Conservation (phyloP, 2,888 invertebrate genomes). For the Dryomyza anilis region DNA sequence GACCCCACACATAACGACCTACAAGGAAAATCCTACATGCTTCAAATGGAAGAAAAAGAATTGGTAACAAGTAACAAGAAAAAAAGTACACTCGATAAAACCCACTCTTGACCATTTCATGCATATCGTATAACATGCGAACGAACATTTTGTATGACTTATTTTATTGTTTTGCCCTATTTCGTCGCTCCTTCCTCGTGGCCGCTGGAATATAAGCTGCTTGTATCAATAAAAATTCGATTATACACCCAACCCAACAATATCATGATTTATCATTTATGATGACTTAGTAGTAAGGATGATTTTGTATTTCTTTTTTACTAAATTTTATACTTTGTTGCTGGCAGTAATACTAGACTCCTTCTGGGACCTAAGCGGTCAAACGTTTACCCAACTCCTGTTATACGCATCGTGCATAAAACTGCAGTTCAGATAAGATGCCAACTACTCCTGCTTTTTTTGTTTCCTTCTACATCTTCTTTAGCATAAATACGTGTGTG, state of each 20-base stretch:
- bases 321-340: not conserved
- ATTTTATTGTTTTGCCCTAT: not conserved
- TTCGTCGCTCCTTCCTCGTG: not conserved
- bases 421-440: conserved; percentile 16
- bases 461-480: no score
- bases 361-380: conserved; percentile 13
- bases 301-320: not conserved
- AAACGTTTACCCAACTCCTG: conserved; percentile 20
- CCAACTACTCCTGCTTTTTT: not conserved
- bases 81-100: not conserved
- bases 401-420: not conserved
- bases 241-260: conserved; percentile 50
- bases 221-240: conserved; percentile 62
- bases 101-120: conserved; percentile 12
- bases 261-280: conserved; percentile 49
- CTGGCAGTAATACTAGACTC: no score
- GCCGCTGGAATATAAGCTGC: conserved; percentile 51
- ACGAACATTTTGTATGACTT: conserved; percentile 7
- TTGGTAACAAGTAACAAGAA: not conserved
- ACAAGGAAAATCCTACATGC: no score
- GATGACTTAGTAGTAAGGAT: conserved; percentile 8
- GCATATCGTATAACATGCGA: no score
- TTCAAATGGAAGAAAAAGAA: not conserved
- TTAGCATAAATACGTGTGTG: not conserved
- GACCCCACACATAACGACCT: no score